Evolutionary conservation across 2,888 invertebrate species (phyloP).

Genomic region (Caenorhabditis zanzibari): DNA sequence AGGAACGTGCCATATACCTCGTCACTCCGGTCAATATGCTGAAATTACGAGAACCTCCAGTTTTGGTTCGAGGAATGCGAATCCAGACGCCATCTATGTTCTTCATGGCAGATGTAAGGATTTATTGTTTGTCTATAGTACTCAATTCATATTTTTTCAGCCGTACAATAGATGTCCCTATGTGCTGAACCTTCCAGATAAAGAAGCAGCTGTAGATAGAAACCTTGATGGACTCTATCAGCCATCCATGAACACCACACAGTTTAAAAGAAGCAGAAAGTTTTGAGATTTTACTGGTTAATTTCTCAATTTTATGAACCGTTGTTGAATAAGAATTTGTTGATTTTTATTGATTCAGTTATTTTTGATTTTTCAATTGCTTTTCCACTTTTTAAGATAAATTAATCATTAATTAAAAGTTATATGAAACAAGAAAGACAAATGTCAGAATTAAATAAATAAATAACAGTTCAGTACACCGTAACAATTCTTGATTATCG

Average conservation of each 20-base stretch:
- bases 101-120: constrained; percentile 47
- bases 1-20: constrained; percentile 36
- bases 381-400: not conserved
- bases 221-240: constrained; percentile 42
- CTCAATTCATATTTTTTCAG: constrained; percentile 24
- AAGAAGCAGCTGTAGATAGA: not conserved
- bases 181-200: constrained; percentile 25
- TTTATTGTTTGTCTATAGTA: not conserved
- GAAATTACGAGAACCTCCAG: constrained; percentile 42
- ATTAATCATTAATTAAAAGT: not conserved
- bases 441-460: not conserved
- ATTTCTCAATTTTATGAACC: not conserved
- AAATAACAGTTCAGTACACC: constrained; percentile 56
- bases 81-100: constrained; percentile 52
- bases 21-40: constrained; percentile 54
- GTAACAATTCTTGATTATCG: constrained; percentile 38
- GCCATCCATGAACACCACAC: constrained; percentile 42
- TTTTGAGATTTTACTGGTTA: not conserved
- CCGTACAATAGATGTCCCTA: constrained; percentile 56
- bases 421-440: too few relatives aligned
- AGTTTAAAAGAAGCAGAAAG: constrained; percentile 53
- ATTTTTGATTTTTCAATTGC: too few relatives aligned
- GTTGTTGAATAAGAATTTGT: constrained; percentile 36
- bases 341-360: not conserved
- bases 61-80: constrained; percentile 59